phyloP scores from a whole-genome alignment of 1,140 invertebrate species.

The Pseudomyrmex dendroicus region DNA sequence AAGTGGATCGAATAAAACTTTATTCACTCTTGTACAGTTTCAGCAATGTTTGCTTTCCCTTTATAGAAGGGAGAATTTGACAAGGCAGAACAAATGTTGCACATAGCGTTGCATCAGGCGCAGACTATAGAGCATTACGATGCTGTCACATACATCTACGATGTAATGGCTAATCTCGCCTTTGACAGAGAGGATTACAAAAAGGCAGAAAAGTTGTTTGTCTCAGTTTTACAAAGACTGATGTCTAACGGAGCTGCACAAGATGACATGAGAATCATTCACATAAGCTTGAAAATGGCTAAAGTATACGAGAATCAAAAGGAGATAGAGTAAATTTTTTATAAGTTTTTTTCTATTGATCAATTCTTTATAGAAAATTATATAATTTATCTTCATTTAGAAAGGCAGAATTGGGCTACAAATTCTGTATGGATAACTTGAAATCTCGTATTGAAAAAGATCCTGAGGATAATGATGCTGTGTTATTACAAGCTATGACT shows the following conservation, averaged over 20 bases:
- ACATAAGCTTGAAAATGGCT: conserved; percentile 92
- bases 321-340: conserved; percentile 84
- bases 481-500: conserved; percentile 89
- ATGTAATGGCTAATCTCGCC: conserved; percentile 96
- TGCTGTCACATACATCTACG: conserved; percentile 94
- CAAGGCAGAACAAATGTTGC: conserved; percentile 93
- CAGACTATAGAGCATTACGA: conserved; percentile 91
- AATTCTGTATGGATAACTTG: conserved; percentile 91
- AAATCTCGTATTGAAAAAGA: conserved; percentile 86
- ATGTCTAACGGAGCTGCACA: conserved; percentile 88
- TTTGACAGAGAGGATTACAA: conserved; percentile 90
- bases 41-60: conserved; percentile 51
- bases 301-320: conserved; percentile 89
- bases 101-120: conserved; percentile 92
- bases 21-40: conserved; percentile 31
- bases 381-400: conserved; percentile 71
- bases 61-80: conserved; percentile 90
- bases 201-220: conserved; percentile 94
- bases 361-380: not conserved
- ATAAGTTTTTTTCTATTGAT: not conserved
- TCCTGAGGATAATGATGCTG: conserved; percentile 86
- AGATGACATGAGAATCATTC: conserved; percentile 91
- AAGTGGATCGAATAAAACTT: conserved; percentile 9
- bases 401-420: conserved; percentile 90
- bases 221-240: conserved; percentile 91